Evolutionary conservation across 2,888 invertebrate species (phyloP).

Genomic region (Noctua comes): DNA sequence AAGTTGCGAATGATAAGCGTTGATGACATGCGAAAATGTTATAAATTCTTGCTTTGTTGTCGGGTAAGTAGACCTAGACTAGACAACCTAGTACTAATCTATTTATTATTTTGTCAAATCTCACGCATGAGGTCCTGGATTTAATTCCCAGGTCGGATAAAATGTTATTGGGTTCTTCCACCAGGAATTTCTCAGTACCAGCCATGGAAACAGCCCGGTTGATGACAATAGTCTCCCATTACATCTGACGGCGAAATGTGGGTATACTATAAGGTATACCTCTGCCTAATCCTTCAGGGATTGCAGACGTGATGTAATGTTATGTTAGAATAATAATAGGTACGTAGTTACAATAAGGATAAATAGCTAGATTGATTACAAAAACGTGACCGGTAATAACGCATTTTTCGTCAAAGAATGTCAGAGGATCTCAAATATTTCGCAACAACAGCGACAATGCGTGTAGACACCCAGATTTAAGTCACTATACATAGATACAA

Average conservation of each 20-base stretch:
- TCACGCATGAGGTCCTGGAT: not conserved
- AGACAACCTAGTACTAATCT: not conserved
- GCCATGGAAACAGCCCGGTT: not conserved
- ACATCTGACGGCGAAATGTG: not conserved
- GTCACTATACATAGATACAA: conserved; percentile 27
- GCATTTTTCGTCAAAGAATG: not conserved
- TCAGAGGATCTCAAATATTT: conserved; percentile 18
- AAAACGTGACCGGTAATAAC: conserved; percentile 9
- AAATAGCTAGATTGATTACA: not conserved
- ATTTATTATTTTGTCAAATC: not conserved
- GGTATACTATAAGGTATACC: not conserved
- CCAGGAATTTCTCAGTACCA: not conserved
- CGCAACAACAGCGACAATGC: conserved; percentile 1
- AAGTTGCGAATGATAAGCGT: conserved; percentile 34
- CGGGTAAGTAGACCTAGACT: no score
- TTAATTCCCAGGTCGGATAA: not conserved
- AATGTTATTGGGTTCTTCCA: not conserved
- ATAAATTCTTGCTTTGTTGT: not conserved
- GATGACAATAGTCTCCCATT: not conserved
- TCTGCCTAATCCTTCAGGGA: not conserved
- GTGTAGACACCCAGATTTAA: conserved; percentile 16
- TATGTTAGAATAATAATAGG: not conserved
- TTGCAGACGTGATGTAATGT: not conserved
- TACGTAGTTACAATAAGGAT: not conserved
- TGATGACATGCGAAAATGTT: conserved; percentile 13